Percentiles rank a stretch among this genome's conserved stretches.
Conservation (phyloP, 2,113 vertebrate species). For the Tamias sibiricus region DNA sequence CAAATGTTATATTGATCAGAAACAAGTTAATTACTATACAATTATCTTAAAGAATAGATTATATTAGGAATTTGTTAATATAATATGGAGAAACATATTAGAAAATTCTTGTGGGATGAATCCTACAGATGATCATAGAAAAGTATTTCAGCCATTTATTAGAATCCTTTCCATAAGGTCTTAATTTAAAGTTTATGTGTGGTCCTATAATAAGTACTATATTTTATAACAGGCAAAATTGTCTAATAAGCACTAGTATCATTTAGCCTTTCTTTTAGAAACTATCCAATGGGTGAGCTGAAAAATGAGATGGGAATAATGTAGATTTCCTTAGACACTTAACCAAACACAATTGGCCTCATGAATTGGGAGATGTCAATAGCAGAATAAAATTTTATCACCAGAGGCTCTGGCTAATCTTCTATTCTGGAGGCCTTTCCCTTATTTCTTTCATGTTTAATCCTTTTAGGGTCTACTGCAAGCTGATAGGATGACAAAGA, state of each 20-base stretch:
- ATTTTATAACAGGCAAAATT: background rate
- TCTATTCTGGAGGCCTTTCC: conserved; percentile 73
- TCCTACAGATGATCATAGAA: conserved; percentile 34
- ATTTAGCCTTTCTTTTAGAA: conserved; percentile 76
- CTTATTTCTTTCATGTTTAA: conserved; percentile 85
- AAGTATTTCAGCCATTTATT: conserved; percentile 50
- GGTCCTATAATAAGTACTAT: conserved; percentile 28
- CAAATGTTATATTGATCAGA: conserved; percentile 39
- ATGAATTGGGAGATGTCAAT: conserved; percentile 73
- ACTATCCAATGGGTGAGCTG: conserved; percentile 80
- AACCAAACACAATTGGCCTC: conserved; percentile 72
- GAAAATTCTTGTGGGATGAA: conserved; percentile 35
- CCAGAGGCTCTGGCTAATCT: conserved; percentile 80
- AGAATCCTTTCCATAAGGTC: conserved; percentile 46
- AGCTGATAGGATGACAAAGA: conserved; percentile 83
- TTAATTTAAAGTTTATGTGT: conserved; percentile 66
- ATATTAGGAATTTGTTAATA: background rate
- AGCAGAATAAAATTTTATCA: conserved; percentile 81
- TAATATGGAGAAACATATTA: conserved; percentile 35
- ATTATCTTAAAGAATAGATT: conserved; percentile 15
- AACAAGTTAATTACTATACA: conserved; percentile 16
- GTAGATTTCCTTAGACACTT: conserved; percentile 76
- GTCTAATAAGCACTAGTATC: conserved; percentile 59
- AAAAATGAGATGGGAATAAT: conserved; percentile 77
- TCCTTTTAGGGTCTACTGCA: conserved; percentile 84